Conservation (phyloP, 2,888 invertebrate genomes). For the Lasioglossum marginatum region DNA sequence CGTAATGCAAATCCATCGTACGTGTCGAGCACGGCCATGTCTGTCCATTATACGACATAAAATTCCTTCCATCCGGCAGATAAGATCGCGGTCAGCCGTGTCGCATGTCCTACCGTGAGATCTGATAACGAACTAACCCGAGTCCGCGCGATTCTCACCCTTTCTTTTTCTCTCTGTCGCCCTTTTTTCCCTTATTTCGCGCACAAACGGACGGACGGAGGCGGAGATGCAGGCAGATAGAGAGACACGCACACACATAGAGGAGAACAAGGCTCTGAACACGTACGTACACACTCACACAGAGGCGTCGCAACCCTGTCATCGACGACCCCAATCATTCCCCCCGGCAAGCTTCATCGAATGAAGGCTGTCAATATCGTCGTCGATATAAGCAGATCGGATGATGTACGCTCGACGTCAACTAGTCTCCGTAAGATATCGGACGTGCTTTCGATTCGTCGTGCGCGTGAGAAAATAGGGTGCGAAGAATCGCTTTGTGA, state of each 20-base stretch:
- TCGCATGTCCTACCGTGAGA: conserved; percentile 83
- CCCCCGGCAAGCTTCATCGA: conserved; percentile 73
- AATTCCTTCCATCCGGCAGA: conserved; percentile 82
- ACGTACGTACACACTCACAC: conserved; percentile 42
- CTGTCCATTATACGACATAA: conserved; percentile 83
- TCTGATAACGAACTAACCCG: conserved; percentile 81
- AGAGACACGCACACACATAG: conserved; percentile 37
- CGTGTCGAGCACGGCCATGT: conserved; percentile 66
- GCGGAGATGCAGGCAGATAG: conserved; percentile 63
- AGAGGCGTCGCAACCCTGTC: conserved; percentile 62
- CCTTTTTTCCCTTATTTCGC: conserved; percentile 44
- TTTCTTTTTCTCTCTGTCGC: conserved; percentile 54
- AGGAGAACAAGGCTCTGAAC: conserved; percentile 29
- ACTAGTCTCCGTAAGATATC: conserved; percentile 74
- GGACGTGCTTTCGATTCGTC: conserved; percentile 73
- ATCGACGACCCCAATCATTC: conserved; percentile 80
- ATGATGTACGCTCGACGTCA: conserved; percentile 73
- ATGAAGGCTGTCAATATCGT: conserved; percentile 76
- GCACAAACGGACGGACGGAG: conserved; percentile 62
- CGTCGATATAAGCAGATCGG: conserved; percentile 71
- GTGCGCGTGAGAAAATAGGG: conserved; percentile 76
- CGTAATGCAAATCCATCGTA: conserved; percentile 60
- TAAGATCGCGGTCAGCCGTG: conserved; percentile 79
- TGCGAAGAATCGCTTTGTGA: conserved; percentile 74
- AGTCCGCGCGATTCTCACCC: conserved; percentile 71